These are phyloP conservation scores for Kryphioiulus occultus DNA, from an alignment of 2,888 invertebrate species.

Conservation along the genomic window DNA sequence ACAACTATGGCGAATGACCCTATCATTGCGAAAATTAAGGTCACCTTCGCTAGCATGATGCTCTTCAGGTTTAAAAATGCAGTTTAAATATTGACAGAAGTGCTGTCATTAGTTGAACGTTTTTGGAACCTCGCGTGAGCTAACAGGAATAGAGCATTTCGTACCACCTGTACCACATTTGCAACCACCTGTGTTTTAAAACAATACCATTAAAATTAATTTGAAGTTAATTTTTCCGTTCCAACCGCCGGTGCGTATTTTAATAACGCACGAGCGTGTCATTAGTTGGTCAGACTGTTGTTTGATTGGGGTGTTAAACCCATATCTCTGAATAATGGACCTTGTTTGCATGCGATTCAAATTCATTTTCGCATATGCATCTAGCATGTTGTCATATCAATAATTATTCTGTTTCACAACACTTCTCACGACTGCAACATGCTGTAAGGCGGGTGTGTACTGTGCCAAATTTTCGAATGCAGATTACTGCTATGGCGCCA, in stretches of 20 bases:
- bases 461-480: neutral
- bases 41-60: neutral
- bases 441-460: neutral
- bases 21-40: neutral
- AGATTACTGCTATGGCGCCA: too few species aligned
- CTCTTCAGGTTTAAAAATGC: neutral
- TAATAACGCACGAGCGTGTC: neutral
- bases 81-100: neutral
- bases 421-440: neutral
- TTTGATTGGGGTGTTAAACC: constrained; percentile 1
- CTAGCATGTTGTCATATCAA: neutral
- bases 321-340: neutral
- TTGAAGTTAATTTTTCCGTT: neutral
- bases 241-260: neutral
- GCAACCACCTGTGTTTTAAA: neutral
- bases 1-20: neutral
- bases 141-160: neutral
- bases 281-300: neutral
- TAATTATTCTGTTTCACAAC: neutral
- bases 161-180: neutral
- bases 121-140: neutral
- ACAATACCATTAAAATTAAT: neutral
- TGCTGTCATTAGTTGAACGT: neutral
- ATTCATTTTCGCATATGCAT: neutral
- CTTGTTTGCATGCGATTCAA: too few species aligned